phyloP scores from a whole-genome alignment of 2,113 vertebrate species.

The Eublepharis macularius region DNA sequence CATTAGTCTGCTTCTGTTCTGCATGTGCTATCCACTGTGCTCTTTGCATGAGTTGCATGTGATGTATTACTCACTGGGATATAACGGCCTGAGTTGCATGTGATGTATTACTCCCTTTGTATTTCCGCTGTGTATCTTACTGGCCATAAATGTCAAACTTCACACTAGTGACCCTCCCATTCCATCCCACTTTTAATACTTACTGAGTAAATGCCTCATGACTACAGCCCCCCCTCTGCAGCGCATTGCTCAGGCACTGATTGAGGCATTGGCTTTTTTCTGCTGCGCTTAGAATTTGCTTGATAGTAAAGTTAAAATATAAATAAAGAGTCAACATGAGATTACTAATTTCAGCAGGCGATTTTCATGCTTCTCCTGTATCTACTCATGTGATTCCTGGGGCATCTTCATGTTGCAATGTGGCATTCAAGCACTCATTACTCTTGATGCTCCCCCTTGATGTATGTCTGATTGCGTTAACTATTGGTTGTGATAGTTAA shows the following conservation, averaged over 20 bases:
- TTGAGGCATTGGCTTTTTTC: not conserved
- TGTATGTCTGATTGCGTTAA: not conserved
- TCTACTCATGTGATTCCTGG: not conserved
- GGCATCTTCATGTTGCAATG: not conserved
- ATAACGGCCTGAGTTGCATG: slow-evolving; percentile 67
- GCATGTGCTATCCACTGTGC: slow-evolving; percentile 63
- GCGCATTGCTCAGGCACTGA: fast-evolving
- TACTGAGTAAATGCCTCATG: not conserved
- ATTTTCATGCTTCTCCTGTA: not conserved
- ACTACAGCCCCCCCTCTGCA: slow-evolving; percentile 9
- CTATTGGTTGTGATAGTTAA: not conserved
- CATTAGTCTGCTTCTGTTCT: slow-evolving; percentile 41
- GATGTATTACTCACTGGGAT: slow-evolving; percentile 12
- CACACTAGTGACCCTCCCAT: not conserved
- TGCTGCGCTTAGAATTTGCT: not conserved
- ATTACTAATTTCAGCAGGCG: not conserved
- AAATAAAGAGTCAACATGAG: not conserved
- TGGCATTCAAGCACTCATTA: not conserved
- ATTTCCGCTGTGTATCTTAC: not conserved
- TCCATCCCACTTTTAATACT: not conserved
- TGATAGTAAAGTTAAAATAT: not conserved
- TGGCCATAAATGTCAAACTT: not conserved
- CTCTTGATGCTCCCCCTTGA: not conserved
- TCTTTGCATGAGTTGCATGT: slow-evolving; percentile 66
- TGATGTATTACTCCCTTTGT: not conserved